phyloP scores from a whole-genome alignment of 2,113 vertebrate species.

The Phainopepla nitens region DNA sequence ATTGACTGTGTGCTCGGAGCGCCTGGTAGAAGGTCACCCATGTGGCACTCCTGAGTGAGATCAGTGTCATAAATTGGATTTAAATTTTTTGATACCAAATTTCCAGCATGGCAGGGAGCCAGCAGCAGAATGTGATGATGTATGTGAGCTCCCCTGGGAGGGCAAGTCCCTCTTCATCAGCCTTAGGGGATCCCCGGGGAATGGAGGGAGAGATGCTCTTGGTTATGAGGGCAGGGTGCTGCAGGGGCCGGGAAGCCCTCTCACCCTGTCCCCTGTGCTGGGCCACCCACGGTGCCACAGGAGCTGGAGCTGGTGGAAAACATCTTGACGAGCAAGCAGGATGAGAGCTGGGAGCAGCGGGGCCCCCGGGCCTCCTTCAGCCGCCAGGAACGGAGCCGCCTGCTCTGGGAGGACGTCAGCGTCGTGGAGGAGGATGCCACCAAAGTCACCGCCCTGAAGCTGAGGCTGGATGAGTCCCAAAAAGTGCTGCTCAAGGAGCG shows the following conservation, averaged over 20 bases:
- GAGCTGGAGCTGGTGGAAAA: slow-evolving; percentile 85
- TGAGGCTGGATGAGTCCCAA: slow-evolving; percentile 94
- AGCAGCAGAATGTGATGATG: not conserved
- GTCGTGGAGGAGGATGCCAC: slow-evolving; percentile 82
- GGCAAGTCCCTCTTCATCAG: not conserved
- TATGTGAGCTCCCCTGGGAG: not conserved
- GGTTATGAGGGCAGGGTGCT: not conserved
- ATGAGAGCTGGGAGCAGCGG: slow-evolving; percentile 82
- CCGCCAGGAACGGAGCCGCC: slow-evolving; percentile 84
- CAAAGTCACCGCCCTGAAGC: slow-evolving; percentile 88
- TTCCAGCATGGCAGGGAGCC: rapidly evolving
- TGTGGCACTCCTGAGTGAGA: rapidly evolving
- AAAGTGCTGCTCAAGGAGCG: slow-evolving; percentile 90
- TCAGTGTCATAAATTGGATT: rapidly evolving
- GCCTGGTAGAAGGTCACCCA: not conserved
- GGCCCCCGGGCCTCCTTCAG: slow-evolving; percentile 71
- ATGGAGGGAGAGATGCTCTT: not conserved
- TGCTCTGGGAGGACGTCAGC: slow-evolving; percentile 87
- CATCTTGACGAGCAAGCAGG: slow-evolving; percentile 75
- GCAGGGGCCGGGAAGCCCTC: not conserved
- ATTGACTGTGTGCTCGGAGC: rapidly evolving
- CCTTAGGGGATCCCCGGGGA: not conserved
- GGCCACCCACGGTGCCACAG: slow-evolving; percentile 46
- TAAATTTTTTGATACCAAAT: not conserved
- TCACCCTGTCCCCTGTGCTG: not conserved